Conservation (phyloP, 2,797 vertebrate species). For the Sebastes flavidus region DNA sequence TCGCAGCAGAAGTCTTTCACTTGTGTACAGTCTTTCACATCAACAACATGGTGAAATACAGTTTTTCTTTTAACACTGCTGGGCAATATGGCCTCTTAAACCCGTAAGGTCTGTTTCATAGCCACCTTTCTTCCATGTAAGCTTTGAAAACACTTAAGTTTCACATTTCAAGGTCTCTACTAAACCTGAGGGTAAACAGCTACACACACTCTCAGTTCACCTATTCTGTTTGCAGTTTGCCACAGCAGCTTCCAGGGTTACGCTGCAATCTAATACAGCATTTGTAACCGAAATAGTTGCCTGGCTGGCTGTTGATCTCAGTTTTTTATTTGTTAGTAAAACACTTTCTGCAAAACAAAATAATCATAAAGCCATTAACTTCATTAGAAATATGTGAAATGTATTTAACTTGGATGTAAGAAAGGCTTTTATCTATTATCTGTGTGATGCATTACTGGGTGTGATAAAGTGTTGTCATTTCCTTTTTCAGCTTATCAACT, state of each 20-base stretch:
- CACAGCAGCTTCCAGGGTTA: conserved; percentile 16
- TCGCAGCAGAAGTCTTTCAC: neutral
- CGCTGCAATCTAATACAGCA: neutral
- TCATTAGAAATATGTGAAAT: neutral
- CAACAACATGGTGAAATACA: neutral
- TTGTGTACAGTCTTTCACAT: conserved; percentile 20
- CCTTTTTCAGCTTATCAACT: neutral
- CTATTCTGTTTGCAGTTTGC: conserved; percentile 27
- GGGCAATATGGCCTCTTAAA: conserved; percentile 26
- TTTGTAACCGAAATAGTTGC: neutral
- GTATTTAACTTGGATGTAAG: neutral
- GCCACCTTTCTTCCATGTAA: conserved; percentile 19
- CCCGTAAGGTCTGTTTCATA: conserved; percentile 29
- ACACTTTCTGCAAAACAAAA: neutral
- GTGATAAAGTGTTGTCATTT: neutral
- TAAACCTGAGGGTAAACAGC: conserved; percentile 48
- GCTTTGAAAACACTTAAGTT: conserved; percentile 42
- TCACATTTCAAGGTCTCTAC: conserved; percentile 38
- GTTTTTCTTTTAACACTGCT: conserved; percentile 3
- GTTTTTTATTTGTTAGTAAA: neutral
- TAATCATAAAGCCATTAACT: neutral
- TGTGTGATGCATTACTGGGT: neutral
- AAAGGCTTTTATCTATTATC: neutral
- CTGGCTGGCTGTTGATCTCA: neutral
- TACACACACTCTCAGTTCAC: conserved; percentile 14